Conservation (phyloP, 1,140 invertebrate genomes). For the Camponotus pennsylvanicus region DNA sequence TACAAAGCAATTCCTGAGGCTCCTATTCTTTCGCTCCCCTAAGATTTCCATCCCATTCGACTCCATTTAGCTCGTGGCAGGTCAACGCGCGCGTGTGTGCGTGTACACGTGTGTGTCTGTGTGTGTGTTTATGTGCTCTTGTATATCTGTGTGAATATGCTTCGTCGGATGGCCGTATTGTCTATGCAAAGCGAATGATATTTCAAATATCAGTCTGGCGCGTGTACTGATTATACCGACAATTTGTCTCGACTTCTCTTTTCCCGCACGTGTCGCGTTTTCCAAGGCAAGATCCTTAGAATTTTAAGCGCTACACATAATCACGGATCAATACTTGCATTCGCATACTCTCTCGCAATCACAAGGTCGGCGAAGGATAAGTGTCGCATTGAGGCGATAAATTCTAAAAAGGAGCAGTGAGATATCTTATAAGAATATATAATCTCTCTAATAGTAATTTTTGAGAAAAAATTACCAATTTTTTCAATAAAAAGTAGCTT, state of each 20-base stretch:
- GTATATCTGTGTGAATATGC: neutral
- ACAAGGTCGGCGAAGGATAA: neutral
- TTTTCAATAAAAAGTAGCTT: neutral
- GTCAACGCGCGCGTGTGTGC: neutral
- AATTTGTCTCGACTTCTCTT: constrained; percentile 22
- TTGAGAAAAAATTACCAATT: neutral
- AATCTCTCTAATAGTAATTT: neutral
- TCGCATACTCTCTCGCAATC: neutral
- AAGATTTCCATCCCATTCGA: neutral
- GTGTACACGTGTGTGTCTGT: neutral
- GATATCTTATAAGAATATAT: neutral
- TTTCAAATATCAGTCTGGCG: constrained; percentile 23
- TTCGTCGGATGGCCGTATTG: neutral
- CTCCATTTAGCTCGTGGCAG: neutral
- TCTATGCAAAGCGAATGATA: neutral
- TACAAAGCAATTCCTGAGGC: neutral
- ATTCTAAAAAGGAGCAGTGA: neutral
- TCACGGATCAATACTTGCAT: constrained; percentile 21
- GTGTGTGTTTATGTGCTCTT: neutral
- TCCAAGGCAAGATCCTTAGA: constrained; percentile 25
- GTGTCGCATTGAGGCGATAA: neutral
- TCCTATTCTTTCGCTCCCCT: neutral
- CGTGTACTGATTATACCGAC: constrained; percentile 39
- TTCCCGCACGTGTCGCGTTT: constrained; percentile 1
- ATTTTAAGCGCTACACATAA: constrained; percentile 27